phyloP scores from a whole-genome alignment of 2,797 vertebrate species.

The Eulemur rubriventer region DNA sequence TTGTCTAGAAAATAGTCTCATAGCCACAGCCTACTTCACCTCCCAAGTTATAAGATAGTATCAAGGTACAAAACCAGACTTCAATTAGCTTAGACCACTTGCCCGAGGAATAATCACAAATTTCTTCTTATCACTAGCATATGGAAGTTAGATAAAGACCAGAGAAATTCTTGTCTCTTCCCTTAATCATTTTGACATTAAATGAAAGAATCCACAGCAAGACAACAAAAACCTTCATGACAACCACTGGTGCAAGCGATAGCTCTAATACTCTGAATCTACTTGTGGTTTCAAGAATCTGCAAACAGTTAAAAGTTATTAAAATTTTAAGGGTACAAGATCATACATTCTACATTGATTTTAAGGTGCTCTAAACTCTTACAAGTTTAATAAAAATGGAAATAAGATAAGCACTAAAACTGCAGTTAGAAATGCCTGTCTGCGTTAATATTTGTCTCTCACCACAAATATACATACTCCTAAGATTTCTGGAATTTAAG shows the following conservation, averaged over 20 bases:
- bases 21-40: not conserved
- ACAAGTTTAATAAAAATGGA: not conserved
- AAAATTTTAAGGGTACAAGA: constrained; percentile 16
- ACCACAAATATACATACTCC: not conserved
- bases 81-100: constrained; percentile 14
- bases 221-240: not conserved
- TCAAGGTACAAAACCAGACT: constrained; percentile 12
- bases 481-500: constrained; percentile 51
- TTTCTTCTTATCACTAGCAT: not conserved
- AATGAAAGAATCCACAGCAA: constrained; percentile 14
- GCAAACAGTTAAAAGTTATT: not conserved
- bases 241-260: not conserved
- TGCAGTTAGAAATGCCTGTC: not conserved
- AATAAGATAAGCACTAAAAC: constrained; percentile 21
- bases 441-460: not conserved
- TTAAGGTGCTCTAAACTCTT: not conserved
- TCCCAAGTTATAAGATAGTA: not conserved
- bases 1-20: constrained; percentile 8
- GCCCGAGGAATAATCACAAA: not conserved
- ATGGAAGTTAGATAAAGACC: not conserved
- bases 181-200: not conserved
- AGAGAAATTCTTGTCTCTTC: not conserved
- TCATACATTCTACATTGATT: not conserved
- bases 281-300: constrained; percentile 43
- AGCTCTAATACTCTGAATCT: not conserved